Base-by-base conservation (phyloP, 2,888 invertebrate species). In the Cataglyphis rosenhaueri region DNA sequence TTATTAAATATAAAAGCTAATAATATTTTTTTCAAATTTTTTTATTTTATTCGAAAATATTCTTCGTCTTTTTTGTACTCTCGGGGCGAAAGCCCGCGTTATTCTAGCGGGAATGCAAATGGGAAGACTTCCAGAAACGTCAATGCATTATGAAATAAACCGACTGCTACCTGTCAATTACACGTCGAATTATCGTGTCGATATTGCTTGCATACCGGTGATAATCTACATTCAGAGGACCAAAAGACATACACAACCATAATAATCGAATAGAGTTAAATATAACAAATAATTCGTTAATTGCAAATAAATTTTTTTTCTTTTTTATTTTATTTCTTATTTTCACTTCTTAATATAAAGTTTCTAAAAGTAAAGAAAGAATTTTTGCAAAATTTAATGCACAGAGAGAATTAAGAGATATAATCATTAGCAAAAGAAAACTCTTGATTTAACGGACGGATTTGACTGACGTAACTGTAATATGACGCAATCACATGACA, bases 161-260 rank as follows among this genome's bases (percentile, higher is more conserved):
- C 48, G 48, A 57, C 38, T 38, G n/a, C 41, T 76, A 41, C 38
- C 68, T 76, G 76, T 41, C 76, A 68, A 76, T 76, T 62, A 52
- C 57, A 29, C 41, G 57, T 76, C 76, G 76, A 76, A 66, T 76
- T 76, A 76, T 76, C 57, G 55, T 66, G 41, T 66, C 76, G 32
- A 62, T 52, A 52, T 66, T 76, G 41, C 66, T 57, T 32, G 32
- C 29, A 76, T 38, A 52, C 41, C 41, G 32, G 12, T 57, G 41
- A 76, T 76, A 76, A 76, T 29, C 21, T 57, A 29, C 10, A 66
- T 57, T 29, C 41, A 9, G 25, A 55, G 21, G 9, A 35, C 21
- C 35, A 12, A 21, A 35, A 35, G 38, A 66, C 29, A 55, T 1
- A 21, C 4, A 29, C 29, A 9, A 32, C 15, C 2, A 29, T 41